Conservation (phyloP, 2,113 vertebrate species). For the Vidua chalybeata region DNA sequence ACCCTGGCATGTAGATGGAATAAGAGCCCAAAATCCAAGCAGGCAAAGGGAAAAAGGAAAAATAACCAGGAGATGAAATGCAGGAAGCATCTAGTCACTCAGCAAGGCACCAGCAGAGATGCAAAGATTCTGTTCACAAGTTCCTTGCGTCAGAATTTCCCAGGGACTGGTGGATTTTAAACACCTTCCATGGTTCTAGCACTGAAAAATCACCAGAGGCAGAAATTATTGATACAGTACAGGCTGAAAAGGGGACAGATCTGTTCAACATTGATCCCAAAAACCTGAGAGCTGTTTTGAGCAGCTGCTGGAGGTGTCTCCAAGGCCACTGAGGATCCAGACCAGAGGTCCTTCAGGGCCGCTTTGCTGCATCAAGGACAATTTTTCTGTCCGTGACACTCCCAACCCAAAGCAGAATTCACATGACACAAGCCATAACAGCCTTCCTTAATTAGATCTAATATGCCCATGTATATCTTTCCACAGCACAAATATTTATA, state of each 20-base stretch:
- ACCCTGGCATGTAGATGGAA: neutral
- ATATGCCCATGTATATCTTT: neutral
- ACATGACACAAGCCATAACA: fast-evolving
- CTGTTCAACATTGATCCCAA: neutral
- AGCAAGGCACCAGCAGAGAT: neutral
- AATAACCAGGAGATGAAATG: neutral
- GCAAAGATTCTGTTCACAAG: neutral
- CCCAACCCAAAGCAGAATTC: neutral
- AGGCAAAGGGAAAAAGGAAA: neutral
- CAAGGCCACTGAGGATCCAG: neutral
- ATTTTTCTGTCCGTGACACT: neutral
- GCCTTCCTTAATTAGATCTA: neutral
- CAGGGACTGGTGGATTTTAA: neutral
- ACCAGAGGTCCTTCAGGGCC: neutral
- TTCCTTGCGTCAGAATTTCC: neutral
- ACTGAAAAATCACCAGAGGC: neutral
- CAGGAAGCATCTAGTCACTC: neutral
- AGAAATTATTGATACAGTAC: neutral
- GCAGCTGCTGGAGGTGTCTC: neutral
- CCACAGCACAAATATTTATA: neutral
- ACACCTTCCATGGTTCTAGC: neutral
- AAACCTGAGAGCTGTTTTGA: neutral
- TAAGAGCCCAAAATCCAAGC: neutral
- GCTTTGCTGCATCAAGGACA: neutral
- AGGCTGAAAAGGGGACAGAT: neutral